Conservation (phyloP, 2,113 vertebrate species). For the Podilymbus podiceps region DNA sequence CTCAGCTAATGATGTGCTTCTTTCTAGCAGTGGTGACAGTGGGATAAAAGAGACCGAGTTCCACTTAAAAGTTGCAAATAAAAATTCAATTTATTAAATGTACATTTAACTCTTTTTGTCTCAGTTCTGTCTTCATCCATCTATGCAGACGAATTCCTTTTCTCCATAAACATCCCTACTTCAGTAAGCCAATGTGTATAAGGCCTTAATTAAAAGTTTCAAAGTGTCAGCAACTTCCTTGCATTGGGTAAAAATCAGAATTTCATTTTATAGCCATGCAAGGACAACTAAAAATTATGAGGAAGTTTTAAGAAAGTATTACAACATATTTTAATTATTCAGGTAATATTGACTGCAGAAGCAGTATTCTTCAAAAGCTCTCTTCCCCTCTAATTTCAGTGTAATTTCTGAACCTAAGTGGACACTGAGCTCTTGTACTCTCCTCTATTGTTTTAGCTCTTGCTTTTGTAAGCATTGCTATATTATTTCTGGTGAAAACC, state of each 20-base stretch:
- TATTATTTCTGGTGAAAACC: neutral
- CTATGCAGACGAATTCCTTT: neutral
- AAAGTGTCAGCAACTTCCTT: neutral
- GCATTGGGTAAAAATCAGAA: neutral
- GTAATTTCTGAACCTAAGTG: neutral
- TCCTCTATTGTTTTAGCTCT: neutral
- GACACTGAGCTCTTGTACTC: neutral
- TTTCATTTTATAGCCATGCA: neutral
- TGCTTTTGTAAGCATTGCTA: neutral
- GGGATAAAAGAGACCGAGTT: neutral
- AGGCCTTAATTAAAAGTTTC: neutral
- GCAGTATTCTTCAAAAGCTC: neutral
- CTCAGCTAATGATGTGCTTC: neutral
- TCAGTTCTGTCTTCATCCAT: neutral
- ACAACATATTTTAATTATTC: neutral
- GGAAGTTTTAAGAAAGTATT: neutral
- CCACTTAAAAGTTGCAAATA: neutral
- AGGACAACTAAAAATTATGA: neutral
- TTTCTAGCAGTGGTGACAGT: neutral
- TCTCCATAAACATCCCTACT: neutral
- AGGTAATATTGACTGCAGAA: neutral
- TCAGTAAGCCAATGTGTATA: neutral
- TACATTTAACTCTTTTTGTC: neutral
- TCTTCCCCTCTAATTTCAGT: neutral
- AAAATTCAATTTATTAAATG: neutral